Percentiles rank a stretch among this genome's conserved stretches.
Evolutionary conservation across 2,113 vertebrate genomes (phyloP).

Genomic region (Nansenia antarctica): DNA sequence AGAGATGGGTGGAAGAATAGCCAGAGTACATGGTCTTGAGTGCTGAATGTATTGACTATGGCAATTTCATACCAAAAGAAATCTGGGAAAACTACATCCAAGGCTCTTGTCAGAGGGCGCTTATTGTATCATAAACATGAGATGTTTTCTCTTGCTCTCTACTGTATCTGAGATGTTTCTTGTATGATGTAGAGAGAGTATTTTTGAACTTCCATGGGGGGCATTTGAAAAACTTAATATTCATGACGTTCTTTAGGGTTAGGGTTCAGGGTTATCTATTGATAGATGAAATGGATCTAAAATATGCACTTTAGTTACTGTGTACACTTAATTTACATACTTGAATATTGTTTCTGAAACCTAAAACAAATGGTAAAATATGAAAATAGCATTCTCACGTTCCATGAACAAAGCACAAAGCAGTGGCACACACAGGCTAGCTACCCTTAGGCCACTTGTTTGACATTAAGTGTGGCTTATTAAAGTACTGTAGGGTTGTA

Average conservation of each 20-base stretch:
- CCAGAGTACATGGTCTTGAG: slow-evolving; percentile 52
- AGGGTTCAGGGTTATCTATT: no score
- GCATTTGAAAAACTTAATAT: neutral
- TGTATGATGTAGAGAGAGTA: no score
- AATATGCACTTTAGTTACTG: neutral
- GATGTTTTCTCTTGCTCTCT: slow-evolving; percentile 65
- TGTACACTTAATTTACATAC: neutral
- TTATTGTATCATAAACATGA: slow-evolving; percentile 64
- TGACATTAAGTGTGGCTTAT: slow-evolving; percentile 69
- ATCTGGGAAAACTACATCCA: slow-evolving; percentile 58
- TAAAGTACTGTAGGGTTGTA: slow-evolving; percentile 60
- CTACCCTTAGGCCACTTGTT: slow-evolving; percentile 31
- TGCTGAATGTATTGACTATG: slow-evolving; percentile 69
- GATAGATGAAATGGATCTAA: neutral
- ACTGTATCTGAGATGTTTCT: slow-evolving; percentile 57
- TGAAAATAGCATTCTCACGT: slow-evolving; percentile 5
- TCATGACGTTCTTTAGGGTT: no score
- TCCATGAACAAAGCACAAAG: neutral
- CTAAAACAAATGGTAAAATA: slow-evolving; percentile 10
- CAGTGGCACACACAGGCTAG: slow-evolving; percentile 20
- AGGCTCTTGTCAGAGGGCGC: slow-evolving; percentile 63
- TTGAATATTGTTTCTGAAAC: slow-evolving; percentile 33
- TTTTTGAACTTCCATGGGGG: no score
- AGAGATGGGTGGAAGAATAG: slow-evolving; percentile 26
- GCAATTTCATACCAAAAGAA: slow-evolving; percentile 46